Percentiles rank a stretch among this genome's conserved stretches.
These are phyloP conservation scores for Venustoraphidia nigricollis DNA, from an alignment of 2,888 invertebrate genomes.

Conservation along the genomic window DNA sequence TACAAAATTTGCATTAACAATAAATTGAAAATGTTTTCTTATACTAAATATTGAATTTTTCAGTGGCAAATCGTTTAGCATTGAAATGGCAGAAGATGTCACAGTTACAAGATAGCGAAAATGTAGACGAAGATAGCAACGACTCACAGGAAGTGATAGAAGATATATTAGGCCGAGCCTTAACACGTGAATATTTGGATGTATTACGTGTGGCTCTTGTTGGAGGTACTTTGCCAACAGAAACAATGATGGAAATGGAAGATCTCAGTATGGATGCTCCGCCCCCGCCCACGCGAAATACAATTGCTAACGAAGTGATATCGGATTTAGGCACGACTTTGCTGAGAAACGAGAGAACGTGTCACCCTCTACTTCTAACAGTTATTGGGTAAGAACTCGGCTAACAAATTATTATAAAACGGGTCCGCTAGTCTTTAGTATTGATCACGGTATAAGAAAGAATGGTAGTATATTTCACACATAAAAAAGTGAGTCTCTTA, in stretches of 20 bases:
- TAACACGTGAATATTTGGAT: conserved; percentile 80
- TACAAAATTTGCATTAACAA: no score
- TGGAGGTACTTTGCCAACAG: conserved; percentile 44
- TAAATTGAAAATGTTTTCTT: no score
- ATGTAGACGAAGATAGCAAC: conserved; percentile 57
- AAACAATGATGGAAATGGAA: conserved; percentile 44
- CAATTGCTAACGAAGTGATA: conserved; percentile 52
- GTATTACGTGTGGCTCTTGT: conserved; percentile 60
- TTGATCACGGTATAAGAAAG: no score
- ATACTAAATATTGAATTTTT: conserved; percentile 11
- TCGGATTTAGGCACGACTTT: conserved; percentile 67
- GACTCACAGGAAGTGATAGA: conserved; percentile 73
- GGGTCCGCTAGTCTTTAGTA: no score
- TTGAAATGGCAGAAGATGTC: conserved; percentile 68
- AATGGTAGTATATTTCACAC: no score
- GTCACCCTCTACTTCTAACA: conserved; percentile 46
- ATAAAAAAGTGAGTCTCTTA: no score
- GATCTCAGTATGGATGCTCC: conserved; percentile 56
- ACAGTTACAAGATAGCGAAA: conserved; percentile 58
- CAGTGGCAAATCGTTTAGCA: conserved; percentile 53
- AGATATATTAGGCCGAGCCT: conserved; percentile 69
- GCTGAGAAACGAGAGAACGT: conserved; percentile 46
- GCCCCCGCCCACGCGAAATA: conserved; percentile 30
- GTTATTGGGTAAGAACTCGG: conserved; percentile 32
- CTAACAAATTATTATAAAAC: no score